Evolutionary conservation across 2,113 vertebrate species (phyloP).

Genomic region (Gymnogyps californianus): DNA sequence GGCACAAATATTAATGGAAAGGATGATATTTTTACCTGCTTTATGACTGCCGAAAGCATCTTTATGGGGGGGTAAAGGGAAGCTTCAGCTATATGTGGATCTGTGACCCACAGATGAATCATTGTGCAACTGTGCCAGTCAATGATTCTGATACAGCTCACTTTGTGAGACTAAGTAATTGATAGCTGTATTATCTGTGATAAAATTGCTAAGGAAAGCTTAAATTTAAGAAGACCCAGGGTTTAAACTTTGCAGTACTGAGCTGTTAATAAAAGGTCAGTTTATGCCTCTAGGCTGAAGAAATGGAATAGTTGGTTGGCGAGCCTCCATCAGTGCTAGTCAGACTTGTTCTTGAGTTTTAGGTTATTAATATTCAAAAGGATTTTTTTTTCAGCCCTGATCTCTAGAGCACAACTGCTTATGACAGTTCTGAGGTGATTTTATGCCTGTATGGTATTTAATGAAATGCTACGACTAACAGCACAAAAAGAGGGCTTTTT

Average conservation of each 20-base stretch:
- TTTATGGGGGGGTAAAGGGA: background rate
- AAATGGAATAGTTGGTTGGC: background rate
- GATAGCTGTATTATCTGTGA: background rate
- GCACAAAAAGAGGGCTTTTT: background rate
- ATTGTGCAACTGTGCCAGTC: background rate
- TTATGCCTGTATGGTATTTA: background rate
- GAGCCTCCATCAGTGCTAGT: background rate
- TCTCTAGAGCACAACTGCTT: conserved; percentile 25
- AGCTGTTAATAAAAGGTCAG: conserved; percentile 40
- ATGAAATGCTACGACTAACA: background rate
- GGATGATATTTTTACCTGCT: background rate
- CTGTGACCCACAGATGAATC: background rate
- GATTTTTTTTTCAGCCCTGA: background rate
- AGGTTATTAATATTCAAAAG: conserved; percentile 27
- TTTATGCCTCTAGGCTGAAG: conserved; percentile 28
- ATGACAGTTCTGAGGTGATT: background rate
- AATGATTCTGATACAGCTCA: background rate
- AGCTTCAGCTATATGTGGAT: background rate
- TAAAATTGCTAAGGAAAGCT: background rate
- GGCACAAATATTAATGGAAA: background rate
- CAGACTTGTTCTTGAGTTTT: conserved; percentile 17
- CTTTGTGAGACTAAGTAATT: background rate
- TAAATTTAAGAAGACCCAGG: background rate
- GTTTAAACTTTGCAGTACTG: background rate
- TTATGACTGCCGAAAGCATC: background rate